Base-by-base conservation (phyloP, 2,888 invertebrate genomes). In the Mythimna vitellina region DNA sequence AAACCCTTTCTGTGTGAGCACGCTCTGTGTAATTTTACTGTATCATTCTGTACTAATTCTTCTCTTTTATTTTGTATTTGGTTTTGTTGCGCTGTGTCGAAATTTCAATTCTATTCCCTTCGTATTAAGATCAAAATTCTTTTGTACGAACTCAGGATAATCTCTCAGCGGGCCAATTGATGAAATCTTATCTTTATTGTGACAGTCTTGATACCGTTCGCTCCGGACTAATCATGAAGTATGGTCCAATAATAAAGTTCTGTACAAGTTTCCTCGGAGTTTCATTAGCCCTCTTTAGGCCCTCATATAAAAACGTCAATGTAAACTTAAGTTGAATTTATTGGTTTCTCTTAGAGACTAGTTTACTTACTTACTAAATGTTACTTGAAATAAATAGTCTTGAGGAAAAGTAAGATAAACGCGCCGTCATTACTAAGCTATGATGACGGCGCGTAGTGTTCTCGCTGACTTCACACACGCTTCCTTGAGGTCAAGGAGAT, bases 181-280 rank as follows among this genome's bases (percentile, higher is more conserved):
- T 90, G 89, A 87, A 87, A 88, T 86, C 86, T 88, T 90, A 90
- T 91, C 90, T 89, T 79, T 86, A 88, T 85, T 85, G 90, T 90
- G 90, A 90, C 91, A 91, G 89, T 83, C 83, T 78, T 87, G 87
- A 91, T 87, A 87, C 87, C 82, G 65, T 75, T 85, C 75, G 83
- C 80, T 87, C 80, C 78, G 81, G 68, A 68, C 88, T 91, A 91
- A 92, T 92, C 90, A 89, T 87, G 89, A 91, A 90, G 87, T 88
- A 91, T 87, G 85, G 87, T 65, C 77, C 88, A 88, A 88, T 89
- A 89, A 87, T 82, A 84, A 91, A 92, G 85, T 91, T 90, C 73
- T 71, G 80, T 80, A 83, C 83, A 78, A 81, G 86, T 84, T 82
- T 79, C 51, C 74, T 17, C 60, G 73, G 78, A 87, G 87, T 89